Evolutionary conservation across 2,888 invertebrate genomes (phyloP), one percentile per base, ranked within the genome.

Genomic region (Brachypterus glaber): DNA sequence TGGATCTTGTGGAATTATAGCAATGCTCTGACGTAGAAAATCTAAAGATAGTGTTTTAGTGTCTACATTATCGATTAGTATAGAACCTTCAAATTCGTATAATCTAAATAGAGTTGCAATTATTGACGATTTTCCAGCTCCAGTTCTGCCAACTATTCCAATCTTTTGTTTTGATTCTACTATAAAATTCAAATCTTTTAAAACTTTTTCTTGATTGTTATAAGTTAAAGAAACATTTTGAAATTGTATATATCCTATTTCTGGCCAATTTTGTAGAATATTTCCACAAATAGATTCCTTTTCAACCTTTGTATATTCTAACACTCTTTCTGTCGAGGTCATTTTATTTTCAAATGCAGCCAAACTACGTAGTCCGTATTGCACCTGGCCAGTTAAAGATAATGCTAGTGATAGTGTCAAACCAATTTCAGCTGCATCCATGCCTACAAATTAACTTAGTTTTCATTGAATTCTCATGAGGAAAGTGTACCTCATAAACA

Each of bases 251-350:
- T 60, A 63, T 11, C 79, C 80, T 32, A 70, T 55, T 2, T 64
- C 56, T 0, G 81, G 81, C 81, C 81, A 82, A 1, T 63, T 62
- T 1, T 70, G 65, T 13, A 76, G 74, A 17, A 79, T 80, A 63
- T 58, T 3, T 5, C 55, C 57, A 12, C 34, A 35, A 3, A 42
- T 42, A 8, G 46, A 25, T 50, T 70, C 69, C 16, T 58, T 51
- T 41, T 69, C 62, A 4, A 77, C 54, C 9, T 70, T 60, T 1
- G 71, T 57, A 39, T 66, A 64, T 49, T 65, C 64, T 34, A 59
- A 39, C 1, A 83, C 74, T 60, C 92, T 75, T 66, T 96, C 95
- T 0, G 93, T 91, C 7, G 86, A 82, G 3, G 87, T 88, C 86
- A 89, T 87, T 50, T 80, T 82, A 56, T 85, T 89, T 61, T 64